Evolutionary conservation across 2,113 vertebrate genomes (phyloP), one percentile per base, ranked within the genome.

Genomic region (Myiozetetes cayanensis): DNA sequence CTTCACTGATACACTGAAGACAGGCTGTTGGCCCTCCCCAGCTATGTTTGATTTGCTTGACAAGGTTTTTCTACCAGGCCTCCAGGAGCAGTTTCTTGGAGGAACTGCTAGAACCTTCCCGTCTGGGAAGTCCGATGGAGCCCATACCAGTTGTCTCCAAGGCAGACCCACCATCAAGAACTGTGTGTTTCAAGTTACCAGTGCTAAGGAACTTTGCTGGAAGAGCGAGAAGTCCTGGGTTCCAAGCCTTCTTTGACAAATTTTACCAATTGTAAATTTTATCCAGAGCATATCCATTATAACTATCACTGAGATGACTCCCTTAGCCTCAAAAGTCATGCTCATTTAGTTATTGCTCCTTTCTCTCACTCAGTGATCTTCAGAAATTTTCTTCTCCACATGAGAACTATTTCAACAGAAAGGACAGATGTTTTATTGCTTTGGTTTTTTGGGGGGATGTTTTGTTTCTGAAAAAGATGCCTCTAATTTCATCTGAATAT

Each of bases 91-190:
- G 18, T 23, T 73, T 44, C 28, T n/a, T 19, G 14, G 19, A 52
- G 33, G 43, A 68, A 39, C 5, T 53, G 9, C 24, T 41, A 18
- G 53, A 53, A 61, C 7, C 7, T 61, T 61, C 16, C 20, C 20
- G 33, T 30, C 0, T n/a, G 39, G 50, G 50, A 50, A 50, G 8
- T 39, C 39, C 0, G 0, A 21, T 12, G 13, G 30, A 68, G 30
- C 12, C 39, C 46, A 12, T 6, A 7, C 28, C 39, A 75, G 24
- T 28, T 53, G 78, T 30, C 46, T 53, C 23, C 39, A 68, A 23
- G 11, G n/a, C 5, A 46, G n/a, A 46, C 16, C 14, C n/a, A 8
- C 46, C 4, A n/a, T n/a, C 24, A 78, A 80, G 27, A 81, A 33
- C 6, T 47, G 37, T 21, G 10, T 50, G 35, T 9, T 5, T n/a